Evolutionary conservation across 1,140 invertebrate genomes (phyloP).

Genomic region (Aphelenchoides besseyi): DNA sequence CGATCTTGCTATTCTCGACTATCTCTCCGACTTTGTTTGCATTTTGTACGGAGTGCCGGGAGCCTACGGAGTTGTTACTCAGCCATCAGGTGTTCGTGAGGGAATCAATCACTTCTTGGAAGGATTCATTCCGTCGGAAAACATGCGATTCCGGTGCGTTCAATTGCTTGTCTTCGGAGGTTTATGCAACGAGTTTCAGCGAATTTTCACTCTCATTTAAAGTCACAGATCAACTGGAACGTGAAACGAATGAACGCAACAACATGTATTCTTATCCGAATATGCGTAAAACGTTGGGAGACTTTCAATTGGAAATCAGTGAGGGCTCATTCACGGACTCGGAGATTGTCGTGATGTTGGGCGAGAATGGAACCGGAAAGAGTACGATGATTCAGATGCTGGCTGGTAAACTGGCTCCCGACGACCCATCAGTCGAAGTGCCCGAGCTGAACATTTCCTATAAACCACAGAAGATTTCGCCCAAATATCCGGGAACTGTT

Average conservation of each 20-base stretch:
- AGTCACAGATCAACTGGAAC: constrained; percentile 91
- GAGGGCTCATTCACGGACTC: constrained; percentile 96
- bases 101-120: constrained; percentile 99
- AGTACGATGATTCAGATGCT: constrained; percentile 96
- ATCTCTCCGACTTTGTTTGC: constrained; percentile 98
- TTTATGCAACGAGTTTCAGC: constrained; percentile 42
- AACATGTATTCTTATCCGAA: constrained; percentile 90
- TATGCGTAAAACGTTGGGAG: constrained; percentile 68
- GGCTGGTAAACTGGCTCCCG: constrained; percentile 86
- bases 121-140: constrained; percentile 98
- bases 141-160: constrained; percentile 93
- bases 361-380: constrained; percentile 99
- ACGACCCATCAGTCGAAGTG: constrained; percentile 79
- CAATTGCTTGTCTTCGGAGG: not conserved
- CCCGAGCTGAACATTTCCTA: constrained; percentile 95
- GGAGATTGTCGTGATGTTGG: constrained; percentile 94
- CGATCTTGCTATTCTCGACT: constrained; percentile 96
- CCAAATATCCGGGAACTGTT: constrained; percentile 89
- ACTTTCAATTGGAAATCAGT: constrained; percentile 77
- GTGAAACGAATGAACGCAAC: constrained; percentile 89
- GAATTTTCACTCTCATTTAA: constrained; percentile 70
- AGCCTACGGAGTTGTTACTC: constrained; percentile 97
- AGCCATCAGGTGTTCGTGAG: constrained; percentile 98
- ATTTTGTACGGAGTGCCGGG: constrained; percentile 96
- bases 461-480: constrained; percentile 99